A percentile compares a stretch with the other conserved stretches of the same genome.
These are phyloP conservation scores for Trichonephila clavipes DNA, from an alignment of 1,140 invertebrate genomes.

Conservation along the genomic window DNA sequence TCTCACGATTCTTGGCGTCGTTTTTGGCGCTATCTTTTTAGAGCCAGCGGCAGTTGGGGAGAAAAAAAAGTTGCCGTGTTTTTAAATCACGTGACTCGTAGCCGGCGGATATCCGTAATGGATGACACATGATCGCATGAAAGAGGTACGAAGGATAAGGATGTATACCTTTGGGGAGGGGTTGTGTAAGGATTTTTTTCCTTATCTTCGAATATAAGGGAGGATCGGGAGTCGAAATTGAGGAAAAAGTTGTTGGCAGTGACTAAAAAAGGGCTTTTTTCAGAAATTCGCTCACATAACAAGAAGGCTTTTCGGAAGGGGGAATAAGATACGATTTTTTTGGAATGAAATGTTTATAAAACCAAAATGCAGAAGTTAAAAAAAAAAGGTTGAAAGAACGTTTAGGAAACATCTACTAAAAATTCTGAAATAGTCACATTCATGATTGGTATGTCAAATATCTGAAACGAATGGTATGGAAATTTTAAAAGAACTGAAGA, in stretches of 20 bases:
- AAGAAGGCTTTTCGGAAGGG: not conserved
- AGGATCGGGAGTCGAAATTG: not conserved
- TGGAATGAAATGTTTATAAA: too few species aligned
- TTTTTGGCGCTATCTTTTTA: constrained; percentile 44
- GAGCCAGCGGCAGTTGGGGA: not conserved
- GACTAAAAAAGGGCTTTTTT: not conserved
- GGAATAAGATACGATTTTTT: not conserved
- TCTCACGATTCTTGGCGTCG: constrained; percentile 2
- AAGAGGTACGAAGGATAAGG: constrained; percentile 53
- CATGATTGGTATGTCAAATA: too few species aligned
- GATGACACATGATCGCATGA: constrained; percentile 67
- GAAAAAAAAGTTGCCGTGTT: not conserved
- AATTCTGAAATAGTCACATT: too few species aligned
- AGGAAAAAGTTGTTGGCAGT: not conserved
- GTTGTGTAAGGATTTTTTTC: constrained; percentile 12
- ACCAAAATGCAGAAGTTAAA: too few species aligned
- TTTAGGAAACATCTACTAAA: too few species aligned
- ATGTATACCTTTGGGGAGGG: constrained; percentile 27
- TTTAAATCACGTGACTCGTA: constrained; percentile 65
- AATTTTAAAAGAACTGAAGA: too few species aligned
- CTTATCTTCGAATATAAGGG: not conserved
- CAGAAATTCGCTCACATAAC: not conserved
- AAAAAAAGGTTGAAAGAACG: too few species aligned
- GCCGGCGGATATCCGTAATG: constrained; percentile 71
- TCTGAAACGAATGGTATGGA: too few species aligned